Base-by-base conservation (phyloP, 2,888 invertebrate species). In the Autographa gamma region DNA sequence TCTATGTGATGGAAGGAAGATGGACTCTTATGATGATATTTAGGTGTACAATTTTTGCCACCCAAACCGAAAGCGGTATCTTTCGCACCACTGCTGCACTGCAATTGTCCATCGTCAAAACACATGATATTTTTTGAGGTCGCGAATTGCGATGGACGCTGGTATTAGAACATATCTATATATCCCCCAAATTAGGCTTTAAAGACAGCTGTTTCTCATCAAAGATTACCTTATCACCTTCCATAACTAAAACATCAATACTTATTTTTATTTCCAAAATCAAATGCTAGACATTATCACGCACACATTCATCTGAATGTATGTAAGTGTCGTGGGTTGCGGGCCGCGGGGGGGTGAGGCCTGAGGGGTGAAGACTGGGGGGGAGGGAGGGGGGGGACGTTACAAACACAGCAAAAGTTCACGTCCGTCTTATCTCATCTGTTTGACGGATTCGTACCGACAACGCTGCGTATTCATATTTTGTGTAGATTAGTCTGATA, bases 381-480 rank as follows among this genome's bases (percentile, higher is more conserved):
- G 81, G 77, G 83, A 85, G 80, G 73, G 67, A 69, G 59, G 80
- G 85, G 84, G 80, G 83, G 81, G 70, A 79, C 84, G 89, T 70
- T 84, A 83, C 83, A 83, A 83, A 83, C 86, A 91, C 91, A 93
- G 93, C 94, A 94, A 93, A 94, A 95, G 94, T 94, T 94, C 92
- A 93, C 91, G 91, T 93, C 89, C 87, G 86, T 76, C 89, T 87
- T 95, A 95, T 95, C 95, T 92, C 94, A 95, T 95, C 95, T 92
- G 92, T 94, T 95, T 95, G 95, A 95, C 95, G 95, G 92, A 95
- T 95, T 94, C 90, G 86, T 91, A 85, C 90, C 90, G 92, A 93
- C 92, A 91, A 90, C 92, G 91, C 91, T 89, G 90, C 91, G 93
- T 94, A 93, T 93, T 93, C 94, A 95, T 94, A 94, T 93, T 93